Evolutionary conservation across 1,140 invertebrate species (phyloP).

Genomic region (Pteromalus puparum): DNA sequence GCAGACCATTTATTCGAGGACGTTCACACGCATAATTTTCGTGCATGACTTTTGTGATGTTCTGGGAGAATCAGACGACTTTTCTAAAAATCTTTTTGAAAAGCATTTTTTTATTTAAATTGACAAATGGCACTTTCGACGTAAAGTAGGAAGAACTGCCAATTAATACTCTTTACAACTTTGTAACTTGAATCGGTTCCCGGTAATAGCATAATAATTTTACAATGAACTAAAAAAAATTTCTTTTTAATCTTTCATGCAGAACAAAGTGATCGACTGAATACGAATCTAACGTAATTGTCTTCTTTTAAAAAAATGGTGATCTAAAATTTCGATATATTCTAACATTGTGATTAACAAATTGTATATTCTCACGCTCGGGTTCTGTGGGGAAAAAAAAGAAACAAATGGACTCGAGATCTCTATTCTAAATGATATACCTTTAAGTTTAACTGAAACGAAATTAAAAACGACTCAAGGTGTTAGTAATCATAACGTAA

Average conservation of each 20-base stretch:
- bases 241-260: not conserved
- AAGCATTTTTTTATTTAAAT: no score
- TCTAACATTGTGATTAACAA: not conserved
- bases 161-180: not conserved
- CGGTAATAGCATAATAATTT: not conserved
- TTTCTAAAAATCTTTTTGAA: not conserved
- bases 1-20: slow-evolving; percentile 57
- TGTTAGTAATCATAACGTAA: not conserved
- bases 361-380: not conserved
- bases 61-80: not conserved
- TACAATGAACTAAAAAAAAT: not conserved
- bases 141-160: not conserved
- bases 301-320: not conserved
- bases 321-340: not conserved
- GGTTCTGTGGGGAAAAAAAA: not conserved
- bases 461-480: not conserved
- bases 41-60: no score
- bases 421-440: not conserved
- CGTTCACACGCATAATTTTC: not conserved
- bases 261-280: not conserved
- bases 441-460: not conserved
- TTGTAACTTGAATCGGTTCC: not conserved
- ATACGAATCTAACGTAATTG: not conserved
- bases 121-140: not conserved
- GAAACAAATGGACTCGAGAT: not conserved